Percentiles rank a stretch among this genome's conserved stretches.
Evolutionary conservation across 1,140 invertebrate species (phyloP).

Genomic region (Bombus ignitus): DNA sequence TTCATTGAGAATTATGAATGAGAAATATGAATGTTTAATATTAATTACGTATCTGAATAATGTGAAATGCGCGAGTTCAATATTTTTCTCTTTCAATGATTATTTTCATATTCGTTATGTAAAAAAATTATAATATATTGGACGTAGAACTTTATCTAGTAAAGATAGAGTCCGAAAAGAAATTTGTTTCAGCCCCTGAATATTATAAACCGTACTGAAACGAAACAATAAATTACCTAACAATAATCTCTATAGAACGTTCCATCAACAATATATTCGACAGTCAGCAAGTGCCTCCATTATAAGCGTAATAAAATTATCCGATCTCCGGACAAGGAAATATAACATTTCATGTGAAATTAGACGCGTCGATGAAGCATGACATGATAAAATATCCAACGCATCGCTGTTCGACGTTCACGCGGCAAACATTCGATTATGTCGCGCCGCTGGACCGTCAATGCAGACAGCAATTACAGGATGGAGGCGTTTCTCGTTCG

Average conservation of each 20-base stretch:
- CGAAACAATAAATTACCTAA: background rate
- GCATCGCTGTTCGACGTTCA: background rate
- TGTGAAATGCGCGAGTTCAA: too few species aligned
- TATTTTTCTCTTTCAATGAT: too few species aligned
- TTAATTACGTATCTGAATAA: too few species aligned
- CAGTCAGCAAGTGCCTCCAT: background rate
- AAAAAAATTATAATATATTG: too few species aligned
- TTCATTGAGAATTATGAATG: too few species aligned
- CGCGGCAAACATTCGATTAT: slow-evolving; percentile 36
- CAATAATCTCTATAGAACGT: background rate
- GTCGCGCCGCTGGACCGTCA: slow-evolving; percentile 19
- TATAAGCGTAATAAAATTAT: background rate
- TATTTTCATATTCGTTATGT: too few species aligned
- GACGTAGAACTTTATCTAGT: too few species aligned
- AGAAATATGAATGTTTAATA: too few species aligned
- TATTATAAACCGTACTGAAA: background rate
- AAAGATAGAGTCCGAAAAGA: background rate
- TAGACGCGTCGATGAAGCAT: slow-evolving; percentile 16
- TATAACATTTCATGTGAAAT: slow-evolving; percentile 24
- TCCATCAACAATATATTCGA: background rate
- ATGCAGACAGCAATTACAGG: slow-evolving; percentile 48
- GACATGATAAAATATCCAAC: slow-evolving; percentile 32
- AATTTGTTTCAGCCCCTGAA: background rate
- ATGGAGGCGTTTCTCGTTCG: slow-evolving; percentile 19
- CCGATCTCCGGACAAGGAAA: background rate